phyloP scores from a whole-genome alignment of 2,113 vertebrate genomes.

The Chiloscyllium plagiosum region DNA sequence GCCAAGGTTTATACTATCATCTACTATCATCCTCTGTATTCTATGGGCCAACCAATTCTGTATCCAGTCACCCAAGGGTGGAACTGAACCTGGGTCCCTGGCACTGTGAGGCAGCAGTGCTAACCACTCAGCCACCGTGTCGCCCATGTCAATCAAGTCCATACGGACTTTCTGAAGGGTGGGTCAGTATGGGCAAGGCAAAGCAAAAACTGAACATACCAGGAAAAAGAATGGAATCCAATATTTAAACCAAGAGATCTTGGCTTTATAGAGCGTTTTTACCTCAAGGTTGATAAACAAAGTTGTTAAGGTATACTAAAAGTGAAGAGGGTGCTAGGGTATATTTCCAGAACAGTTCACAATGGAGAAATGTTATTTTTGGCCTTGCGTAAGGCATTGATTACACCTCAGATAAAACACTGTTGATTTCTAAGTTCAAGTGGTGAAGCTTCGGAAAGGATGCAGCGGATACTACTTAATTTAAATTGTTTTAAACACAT shows the following conservation, averaged over 20 bases:
- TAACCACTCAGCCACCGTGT: too few species aligned
- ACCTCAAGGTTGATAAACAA: not conserved
- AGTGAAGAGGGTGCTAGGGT: not conserved
- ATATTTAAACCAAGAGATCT: not conserved
- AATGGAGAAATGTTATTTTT: not conserved
- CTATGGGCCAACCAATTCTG: too few species aligned
- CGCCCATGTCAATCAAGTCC: too few species aligned
- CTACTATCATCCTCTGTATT: too few species aligned
- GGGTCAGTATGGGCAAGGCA: not conserved
- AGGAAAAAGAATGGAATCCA: not conserved
- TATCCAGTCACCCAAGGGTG: too few species aligned
- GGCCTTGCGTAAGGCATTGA: not conserved
- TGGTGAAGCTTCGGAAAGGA: not conserved
- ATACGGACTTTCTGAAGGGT: too few species aligned
- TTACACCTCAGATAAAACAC: not conserved
- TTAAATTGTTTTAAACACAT: not conserved
- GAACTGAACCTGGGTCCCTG: too few species aligned
- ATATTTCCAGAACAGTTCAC: not conserved
- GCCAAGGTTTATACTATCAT: too few species aligned
- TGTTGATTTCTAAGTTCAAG: not conserved
- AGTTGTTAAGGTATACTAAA: not conserved
- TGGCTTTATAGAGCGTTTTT: not conserved
- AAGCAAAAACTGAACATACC: not conserved
- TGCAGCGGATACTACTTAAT: not conserved
- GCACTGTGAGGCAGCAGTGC: too few species aligned